Conservation (phyloP, 2,888 invertebrate species). For the Linyphia triangularis region DNA sequence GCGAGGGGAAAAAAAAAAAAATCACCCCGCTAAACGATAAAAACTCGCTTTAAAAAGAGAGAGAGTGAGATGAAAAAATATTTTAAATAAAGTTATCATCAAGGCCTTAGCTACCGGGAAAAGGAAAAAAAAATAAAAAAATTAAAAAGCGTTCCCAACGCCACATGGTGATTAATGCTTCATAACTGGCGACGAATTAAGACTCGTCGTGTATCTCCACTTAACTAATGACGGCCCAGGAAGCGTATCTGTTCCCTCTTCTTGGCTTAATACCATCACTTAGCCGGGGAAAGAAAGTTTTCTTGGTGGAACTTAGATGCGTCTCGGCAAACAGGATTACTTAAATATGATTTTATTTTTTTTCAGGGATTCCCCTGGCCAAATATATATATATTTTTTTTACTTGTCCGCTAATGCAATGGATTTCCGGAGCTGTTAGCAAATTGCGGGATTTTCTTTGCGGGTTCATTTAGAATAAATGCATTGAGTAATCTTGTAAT, state of each 20-base stretch:
- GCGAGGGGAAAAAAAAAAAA: background rate
- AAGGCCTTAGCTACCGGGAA: constrained; percentile 20
- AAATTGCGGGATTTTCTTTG: constrained; percentile 39
- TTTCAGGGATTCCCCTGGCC: constrained; percentile 1
- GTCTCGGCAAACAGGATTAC: constrained; percentile 70
- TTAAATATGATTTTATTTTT: constrained; percentile 66
- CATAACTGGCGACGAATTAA: constrained; percentile 71
- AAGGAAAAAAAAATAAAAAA: constrained; percentile 25
- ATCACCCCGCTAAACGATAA: constrained; percentile 55
- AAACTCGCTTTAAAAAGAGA: constrained; percentile 52
- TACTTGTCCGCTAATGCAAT: constrained; percentile 35
- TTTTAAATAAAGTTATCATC: constrained; percentile 70
- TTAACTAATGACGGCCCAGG: constrained; percentile 60
- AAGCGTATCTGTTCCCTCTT: constrained; percentile 64
- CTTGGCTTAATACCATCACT: constrained; percentile 65
- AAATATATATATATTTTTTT: background rate
- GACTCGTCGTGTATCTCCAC: constrained; percentile 40
- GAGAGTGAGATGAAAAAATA: constrained; percentile 20
- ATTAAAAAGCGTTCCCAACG: constrained; percentile 1
- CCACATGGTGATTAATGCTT: constrained; percentile 61
- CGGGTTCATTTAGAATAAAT: constrained; percentile 8
- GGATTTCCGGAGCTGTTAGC: constrained; percentile 51
- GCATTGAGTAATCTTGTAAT: background rate
- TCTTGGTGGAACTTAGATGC: constrained; percentile 31
- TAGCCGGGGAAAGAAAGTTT: constrained; percentile 27